Base-by-base conservation (phyloP, 2,888 invertebrate species). In the Dicycla oo region DNA sequence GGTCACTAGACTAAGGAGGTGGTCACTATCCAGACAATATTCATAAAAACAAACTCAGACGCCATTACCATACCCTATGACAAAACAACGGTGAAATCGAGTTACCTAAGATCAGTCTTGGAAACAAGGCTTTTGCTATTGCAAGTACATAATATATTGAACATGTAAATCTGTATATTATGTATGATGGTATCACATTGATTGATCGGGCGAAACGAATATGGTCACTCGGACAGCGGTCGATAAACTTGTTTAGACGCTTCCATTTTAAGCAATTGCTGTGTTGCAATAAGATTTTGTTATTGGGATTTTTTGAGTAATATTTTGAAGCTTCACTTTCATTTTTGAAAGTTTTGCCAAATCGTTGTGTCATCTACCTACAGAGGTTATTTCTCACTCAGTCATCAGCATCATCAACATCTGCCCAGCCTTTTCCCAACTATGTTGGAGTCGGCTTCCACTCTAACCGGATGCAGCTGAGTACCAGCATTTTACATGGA, bases 121-220 rank as follows among this genome's bases (percentile, higher is more conserved):
- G 67, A 72, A 82, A 72, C 79, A 67, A 79, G 67, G 34, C 58
- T 18, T 53, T 66, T 47, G 30, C 20, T 65, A 34, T 68, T 65
- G 34, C 56, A 71, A 13, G 53, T 45, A 71, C 53, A 74, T 64
- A 64, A 80, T 72, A 30, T 63, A 72, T 60, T 78, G 64, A 30
- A 23, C 66, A 79, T 69, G 69, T 63, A 60, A 64, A 74, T 45
- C 40, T 68, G 20, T 53, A 38, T 67, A 66, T 26, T 63, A 71
- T 58, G 30, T 65, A 15, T 23, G 66, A 73, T 79, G 53, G 26
- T 63, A 83, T 79, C 72, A 30, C 23, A n/a, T 38, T 80, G 80
- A 80, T 74, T 67, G 74, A 80, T 83, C 56, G 61, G 69, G 74
- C 83, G 83, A 83, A 82, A 73, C 62, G 65, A 61, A 26, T 40